Evolutionary conservation across 2,888 invertebrate genomes (phyloP), one percentile per base, ranked within the genome.

Genomic region (Pegoplata infirma): DNA sequence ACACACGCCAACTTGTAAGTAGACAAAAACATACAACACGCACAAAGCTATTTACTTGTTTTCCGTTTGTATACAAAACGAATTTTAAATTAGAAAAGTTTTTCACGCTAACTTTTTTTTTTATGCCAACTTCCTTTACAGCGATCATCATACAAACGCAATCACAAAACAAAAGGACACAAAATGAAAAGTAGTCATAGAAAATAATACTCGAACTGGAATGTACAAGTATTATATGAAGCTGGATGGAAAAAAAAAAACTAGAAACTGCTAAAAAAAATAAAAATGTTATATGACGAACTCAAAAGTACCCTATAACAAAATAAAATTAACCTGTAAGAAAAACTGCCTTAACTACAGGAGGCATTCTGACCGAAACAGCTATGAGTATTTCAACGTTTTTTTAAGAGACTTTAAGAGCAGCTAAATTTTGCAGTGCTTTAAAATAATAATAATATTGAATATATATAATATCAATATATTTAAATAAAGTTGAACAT

Each of bases 11-110:
- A 25, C 16, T 44, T 58, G 46, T 25, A 61, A 61, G 3, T 46
- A 16, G 4, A 44, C 1, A 55, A 46, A 55, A 44, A 64, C 36
- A 64, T 40, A 61, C 46, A 59, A 59, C 36, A 68, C 61, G 49
- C 75, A 75, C 67, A 74, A 75, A 75, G 75, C 68, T n/a, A 16
- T 49, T 63, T 36, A n/a, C n/a, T n/a, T n/a, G n/a, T 61, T 53
- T 44, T 51, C 55, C 63, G 61, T 75, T 75, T 75, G 61, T 68
- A 36, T 49, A 68, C 67, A 55, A 75, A 68, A 68, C 61, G 75
- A 63, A 75, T 75, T 75, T 68, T 75, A 75, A 75, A 75, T 75
- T 75, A 75, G 75, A 75, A 75, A 75, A 75, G 75, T 75, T 75
- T 75, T 75, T 46, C 55, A 75, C 61, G 75, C 75, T 49, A 75